Evolutionary conservation across 2,797 vertebrate species (phyloP).

Genomic region (Amazona finschi): DNA sequence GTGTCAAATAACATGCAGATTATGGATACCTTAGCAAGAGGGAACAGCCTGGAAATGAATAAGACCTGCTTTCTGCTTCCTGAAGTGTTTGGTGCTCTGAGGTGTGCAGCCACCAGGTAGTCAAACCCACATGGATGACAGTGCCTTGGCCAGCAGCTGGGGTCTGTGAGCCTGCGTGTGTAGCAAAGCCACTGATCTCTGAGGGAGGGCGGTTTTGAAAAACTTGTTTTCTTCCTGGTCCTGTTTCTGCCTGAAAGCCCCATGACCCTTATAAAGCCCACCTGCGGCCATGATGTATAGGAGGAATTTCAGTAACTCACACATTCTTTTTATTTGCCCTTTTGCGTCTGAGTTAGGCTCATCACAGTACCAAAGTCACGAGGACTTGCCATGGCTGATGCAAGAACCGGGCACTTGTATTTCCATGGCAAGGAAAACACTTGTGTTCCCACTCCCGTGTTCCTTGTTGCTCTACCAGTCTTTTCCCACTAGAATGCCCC

Average conservation of each 20-base stretch:
- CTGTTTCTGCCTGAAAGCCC: background rate
- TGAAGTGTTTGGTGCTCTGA: background rate
- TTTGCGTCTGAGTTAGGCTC: background rate
- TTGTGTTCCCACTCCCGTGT: background rate
- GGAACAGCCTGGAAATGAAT: background rate
- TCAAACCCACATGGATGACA: background rate
- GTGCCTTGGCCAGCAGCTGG: background rate
- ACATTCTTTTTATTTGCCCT: background rate
- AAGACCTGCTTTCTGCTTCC: background rate
- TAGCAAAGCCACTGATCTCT: background rate
- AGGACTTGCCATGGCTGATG: background rate
- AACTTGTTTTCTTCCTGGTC: background rate
- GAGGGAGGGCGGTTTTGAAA: background rate
- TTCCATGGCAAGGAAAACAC: background rate
- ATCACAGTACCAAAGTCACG: background rate
- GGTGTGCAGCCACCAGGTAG: background rate
- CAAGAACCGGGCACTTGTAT: background rate
- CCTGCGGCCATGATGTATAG: background rate
- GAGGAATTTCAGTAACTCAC: background rate
- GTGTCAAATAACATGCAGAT: background rate
- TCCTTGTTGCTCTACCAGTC: background rate
- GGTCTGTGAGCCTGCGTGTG: background rate
- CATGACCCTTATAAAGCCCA: background rate
- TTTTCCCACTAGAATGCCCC: background rate
- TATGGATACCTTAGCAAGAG: background rate